Conservation (phyloP, 2,888 invertebrate genomes). For the Diadegma fenestrale region DNA sequence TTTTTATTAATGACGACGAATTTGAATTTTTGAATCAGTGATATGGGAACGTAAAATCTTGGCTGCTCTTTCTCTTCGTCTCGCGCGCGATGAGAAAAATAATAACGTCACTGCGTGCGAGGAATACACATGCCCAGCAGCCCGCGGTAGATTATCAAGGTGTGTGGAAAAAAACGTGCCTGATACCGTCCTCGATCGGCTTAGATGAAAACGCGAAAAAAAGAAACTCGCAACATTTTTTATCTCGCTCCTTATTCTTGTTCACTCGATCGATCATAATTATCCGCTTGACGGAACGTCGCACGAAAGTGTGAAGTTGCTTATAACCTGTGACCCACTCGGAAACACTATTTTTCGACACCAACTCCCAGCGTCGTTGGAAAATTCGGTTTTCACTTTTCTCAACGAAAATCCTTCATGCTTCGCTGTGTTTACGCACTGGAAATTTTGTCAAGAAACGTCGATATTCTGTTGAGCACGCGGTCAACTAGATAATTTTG, state of each 20-base stretch:
- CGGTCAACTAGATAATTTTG: too few relatives aligned
- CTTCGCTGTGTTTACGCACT: neutral
- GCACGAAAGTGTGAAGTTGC: constrained; percentile 66
- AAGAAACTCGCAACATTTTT: constrained; percentile 34
- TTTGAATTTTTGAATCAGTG: constrained; percentile 85
- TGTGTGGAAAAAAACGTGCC: constrained; percentile 75
- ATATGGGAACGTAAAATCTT: constrained; percentile 80
- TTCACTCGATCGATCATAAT: constrained; percentile 81
- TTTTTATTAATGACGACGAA: constrained; percentile 84
- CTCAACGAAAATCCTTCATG: neutral
- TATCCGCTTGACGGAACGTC: constrained; percentile 76
- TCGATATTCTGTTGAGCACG: too few relatives aligned
- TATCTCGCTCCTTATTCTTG: neutral
- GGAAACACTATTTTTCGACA: neutral
- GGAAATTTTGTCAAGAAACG: too few relatives aligned
- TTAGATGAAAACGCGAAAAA: constrained; percentile 74
- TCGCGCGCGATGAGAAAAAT: constrained; percentile 45
- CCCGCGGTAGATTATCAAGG: neutral
- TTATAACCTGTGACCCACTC: constrained; percentile 12
- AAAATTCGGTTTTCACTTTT: constrained; percentile 23
- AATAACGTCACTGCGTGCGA: constrained; percentile 26
- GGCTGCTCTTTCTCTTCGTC: neutral
- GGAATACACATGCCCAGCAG: neutral
- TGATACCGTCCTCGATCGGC: constrained; percentile 71
- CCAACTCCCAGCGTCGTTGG: neutral